Evolutionary conservation across 2,888 invertebrate genomes (phyloP).

Genomic region (Harpalus rubripes): DNA sequence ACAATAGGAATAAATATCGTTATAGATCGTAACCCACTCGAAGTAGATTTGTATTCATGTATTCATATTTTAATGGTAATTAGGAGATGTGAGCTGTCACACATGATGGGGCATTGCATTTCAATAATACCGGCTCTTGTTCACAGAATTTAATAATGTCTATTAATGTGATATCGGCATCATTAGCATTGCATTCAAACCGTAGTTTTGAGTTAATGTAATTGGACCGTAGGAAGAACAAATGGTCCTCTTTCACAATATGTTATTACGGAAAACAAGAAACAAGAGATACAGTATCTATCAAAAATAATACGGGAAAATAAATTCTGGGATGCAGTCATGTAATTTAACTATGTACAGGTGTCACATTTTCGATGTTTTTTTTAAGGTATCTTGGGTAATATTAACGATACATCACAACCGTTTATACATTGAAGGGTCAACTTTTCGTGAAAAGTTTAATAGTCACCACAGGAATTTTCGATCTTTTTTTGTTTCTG

Average conservation of each 20-base stretch:
- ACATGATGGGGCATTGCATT: slow-evolving; percentile 47
- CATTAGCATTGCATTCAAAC: slow-evolving; percentile 29
- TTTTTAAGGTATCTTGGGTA: no score
- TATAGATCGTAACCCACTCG: background rate
- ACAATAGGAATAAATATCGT: background rate
- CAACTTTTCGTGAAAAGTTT: no score
- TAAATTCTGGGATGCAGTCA: no score
- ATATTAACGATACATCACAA: no score
- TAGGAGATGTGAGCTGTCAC: slow-evolving; percentile 44
- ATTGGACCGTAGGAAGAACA: background rate
- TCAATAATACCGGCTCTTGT: slow-evolving; percentile 28
- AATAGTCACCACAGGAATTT: no score
- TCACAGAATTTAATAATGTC: slow-evolving; percentile 14
- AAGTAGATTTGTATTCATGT: slow-evolving; percentile 34
- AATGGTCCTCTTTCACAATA: background rate
- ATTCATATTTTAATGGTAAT: slow-evolving; percentile 50
- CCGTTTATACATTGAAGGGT: no score
- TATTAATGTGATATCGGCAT: slow-evolving; percentile 19
- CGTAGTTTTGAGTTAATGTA: slow-evolving; percentile 18
- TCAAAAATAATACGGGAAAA: no score
- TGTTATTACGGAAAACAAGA: no score
- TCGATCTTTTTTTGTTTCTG: no score
- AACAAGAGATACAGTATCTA: no score
- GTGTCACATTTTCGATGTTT: no score
- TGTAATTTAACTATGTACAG: no score